These are phyloP conservation scores for Folsomia candida DNA, from an alignment of 2,888 invertebrate species.

Conservation along the genomic window DNA sequence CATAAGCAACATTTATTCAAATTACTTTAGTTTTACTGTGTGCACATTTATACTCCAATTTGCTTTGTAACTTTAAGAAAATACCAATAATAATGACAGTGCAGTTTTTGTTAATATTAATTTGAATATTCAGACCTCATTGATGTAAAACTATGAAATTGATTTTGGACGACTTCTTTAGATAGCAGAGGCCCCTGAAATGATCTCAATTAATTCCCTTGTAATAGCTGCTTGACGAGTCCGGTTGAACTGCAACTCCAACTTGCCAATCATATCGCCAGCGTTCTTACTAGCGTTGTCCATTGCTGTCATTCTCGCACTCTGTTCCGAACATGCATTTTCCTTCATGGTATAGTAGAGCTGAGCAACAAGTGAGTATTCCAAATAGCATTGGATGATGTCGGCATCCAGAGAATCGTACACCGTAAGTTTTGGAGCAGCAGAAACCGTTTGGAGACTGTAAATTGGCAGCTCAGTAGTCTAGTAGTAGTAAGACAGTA, in stretches of 20 bases:
- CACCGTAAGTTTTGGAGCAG: constrained; percentile 76
- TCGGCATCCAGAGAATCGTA: constrained; percentile 94
- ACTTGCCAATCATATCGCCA: constrained; percentile 59
- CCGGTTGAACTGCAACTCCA: constrained; percentile 45
- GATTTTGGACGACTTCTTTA: too few species aligned
- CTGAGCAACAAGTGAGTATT: constrained; percentile 89
- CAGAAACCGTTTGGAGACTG: constrained; percentile 70
- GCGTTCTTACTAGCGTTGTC: constrained; percentile 99
- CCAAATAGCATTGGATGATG: constrained; percentile 88
- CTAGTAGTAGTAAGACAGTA: too few species aligned
- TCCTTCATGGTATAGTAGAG: constrained; percentile 96
- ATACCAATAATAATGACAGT: too few species aligned
- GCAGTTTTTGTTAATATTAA: too few species aligned
- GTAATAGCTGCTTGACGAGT: constrained; percentile 72
- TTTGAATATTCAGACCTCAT: too few species aligned
- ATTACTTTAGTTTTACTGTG: too few species aligned
- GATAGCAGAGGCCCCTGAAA: constrained; percentile 98
- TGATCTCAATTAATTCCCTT: constrained; percentile 95
- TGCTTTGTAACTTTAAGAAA: too few species aligned
- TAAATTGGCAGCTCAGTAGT: constrained; percentile 80
- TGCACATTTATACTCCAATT: too few species aligned
- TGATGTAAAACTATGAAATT: too few species aligned
- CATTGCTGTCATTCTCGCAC: constrained; percentile 99
- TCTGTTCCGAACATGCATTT: constrained; percentile 96
- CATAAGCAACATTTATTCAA: too few species aligned